Conservation (phyloP, 2,797 vertebrate genomes). For the Coregonus sp. region DNA sequence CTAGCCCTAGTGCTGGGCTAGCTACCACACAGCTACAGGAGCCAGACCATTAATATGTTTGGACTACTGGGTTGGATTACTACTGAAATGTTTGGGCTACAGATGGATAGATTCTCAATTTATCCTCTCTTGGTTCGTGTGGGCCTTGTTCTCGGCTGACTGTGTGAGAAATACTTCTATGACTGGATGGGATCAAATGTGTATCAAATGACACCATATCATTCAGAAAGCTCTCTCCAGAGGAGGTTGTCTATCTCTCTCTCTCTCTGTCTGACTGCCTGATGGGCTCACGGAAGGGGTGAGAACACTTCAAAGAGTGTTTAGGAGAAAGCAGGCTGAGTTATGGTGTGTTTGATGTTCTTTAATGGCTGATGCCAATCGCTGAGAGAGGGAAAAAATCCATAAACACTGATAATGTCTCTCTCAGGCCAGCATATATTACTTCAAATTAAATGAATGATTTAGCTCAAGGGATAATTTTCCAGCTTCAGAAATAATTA, state of each 20-base stretch:
- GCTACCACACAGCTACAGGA: neutral
- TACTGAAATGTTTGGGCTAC: neutral
- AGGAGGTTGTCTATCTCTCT: neutral
- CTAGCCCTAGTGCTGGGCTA: neutral
- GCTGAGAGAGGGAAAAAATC: neutral
- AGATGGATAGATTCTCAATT: neutral
- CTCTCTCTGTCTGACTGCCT: neutral
- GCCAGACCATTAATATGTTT: neutral
- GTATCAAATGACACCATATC: neutral
- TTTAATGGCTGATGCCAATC: neutral
- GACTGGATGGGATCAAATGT: neutral
- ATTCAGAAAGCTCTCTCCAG: neutral
- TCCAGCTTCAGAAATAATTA: neutral
- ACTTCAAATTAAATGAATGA: neutral
- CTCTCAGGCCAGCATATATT: neutral
- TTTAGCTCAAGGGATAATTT: neutral
- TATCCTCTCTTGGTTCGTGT: neutral
- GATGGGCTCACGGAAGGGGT: neutral
- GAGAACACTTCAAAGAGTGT: conserved; percentile 3
- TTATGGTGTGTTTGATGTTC: neutral
- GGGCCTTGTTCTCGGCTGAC: neutral
- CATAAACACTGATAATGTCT: neutral
- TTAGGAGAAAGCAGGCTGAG: neutral
- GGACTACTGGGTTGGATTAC: neutral
- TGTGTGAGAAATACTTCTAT: neutral